Conservation (phyloP, 53 echinoderm and acorn worm species). For the Crossaster papposus region DNA sequence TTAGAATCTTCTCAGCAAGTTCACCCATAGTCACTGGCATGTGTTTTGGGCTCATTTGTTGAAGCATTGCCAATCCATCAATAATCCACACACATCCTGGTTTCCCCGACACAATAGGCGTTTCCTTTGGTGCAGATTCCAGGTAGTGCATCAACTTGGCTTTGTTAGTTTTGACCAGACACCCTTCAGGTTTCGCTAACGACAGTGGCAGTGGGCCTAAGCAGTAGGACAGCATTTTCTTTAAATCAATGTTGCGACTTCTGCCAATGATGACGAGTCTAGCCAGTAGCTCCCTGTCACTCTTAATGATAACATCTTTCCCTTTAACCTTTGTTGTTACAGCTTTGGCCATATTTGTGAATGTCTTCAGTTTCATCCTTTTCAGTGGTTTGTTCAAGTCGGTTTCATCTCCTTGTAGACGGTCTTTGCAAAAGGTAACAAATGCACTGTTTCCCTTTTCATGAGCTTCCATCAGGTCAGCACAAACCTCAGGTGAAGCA, state of each 20-base stretch:
- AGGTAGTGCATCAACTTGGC: constrained; percentile 59
- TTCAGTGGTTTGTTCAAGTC: constrained; percentile 45
- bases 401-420: constrained; percentile 9
- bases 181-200: constrained; percentile 53
- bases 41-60: constrained; percentile 31
- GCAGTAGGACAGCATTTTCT: constrained; percentile 50
- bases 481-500: constrained; percentile 50
- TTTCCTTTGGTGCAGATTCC: background rate
- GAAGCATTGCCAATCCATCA: constrained; percentile 61
- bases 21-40: constrained; percentile 61
- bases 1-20: constrained; percentile 44
- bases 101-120: background rate
- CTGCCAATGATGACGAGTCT: constrained; percentile 63
- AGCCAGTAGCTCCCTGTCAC: constrained; percentile 58
- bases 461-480: constrained; percentile 54
- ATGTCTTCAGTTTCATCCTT: constrained; percentile 66
- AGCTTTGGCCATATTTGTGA: constrained; percentile 28
- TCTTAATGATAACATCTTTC: constrained; percentile 50
- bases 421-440: constrained; percentile 23
- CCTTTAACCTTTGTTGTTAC: constrained; percentile 32
- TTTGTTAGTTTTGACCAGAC: constrained; percentile 70
- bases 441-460: constrained; percentile 54
- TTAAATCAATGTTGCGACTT: constrained; percentile 59
- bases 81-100: constrained; percentile 57
- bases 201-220: constrained; percentile 56